A percentile compares a stretch with the other conserved stretches of the same genome.
Conservation (phyloP, 1,140 invertebrate species). For the Grapholita molesta region DNA sequence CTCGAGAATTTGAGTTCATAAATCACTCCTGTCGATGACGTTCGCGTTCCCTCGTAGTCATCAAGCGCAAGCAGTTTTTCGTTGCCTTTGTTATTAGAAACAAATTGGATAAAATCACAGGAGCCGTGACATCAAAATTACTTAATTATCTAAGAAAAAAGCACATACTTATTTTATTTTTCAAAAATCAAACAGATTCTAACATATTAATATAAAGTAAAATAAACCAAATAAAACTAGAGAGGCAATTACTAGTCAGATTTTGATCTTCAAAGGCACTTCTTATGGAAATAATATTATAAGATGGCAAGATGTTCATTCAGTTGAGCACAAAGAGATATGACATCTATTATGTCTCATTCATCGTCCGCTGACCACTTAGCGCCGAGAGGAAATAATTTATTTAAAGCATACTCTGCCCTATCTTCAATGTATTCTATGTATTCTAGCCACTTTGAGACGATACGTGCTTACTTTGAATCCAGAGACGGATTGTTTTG, state of each 20-base stretch:
- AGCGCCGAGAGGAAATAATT: slow-evolving; percentile 68
- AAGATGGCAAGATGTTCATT: slow-evolving; percentile 37
- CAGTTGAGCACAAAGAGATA: slow-evolving; percentile 54
- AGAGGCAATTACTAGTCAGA: slow-evolving; percentile 15
- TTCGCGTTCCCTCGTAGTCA: slow-evolving; percentile 23
- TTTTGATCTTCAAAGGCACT: slow-evolving; percentile 44
- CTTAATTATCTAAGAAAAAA: neutral
- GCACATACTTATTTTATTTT: too few relatives aligned
- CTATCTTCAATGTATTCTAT: slow-evolving; percentile 37
- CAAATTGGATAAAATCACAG: slow-evolving; percentile 9
- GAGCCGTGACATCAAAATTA: neutral
- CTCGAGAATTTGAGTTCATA: slow-evolving; percentile 57
- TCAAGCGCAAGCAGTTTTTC: neutral
- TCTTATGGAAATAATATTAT: slow-evolving; percentile 31
- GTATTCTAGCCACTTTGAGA: slow-evolving; percentile 3
- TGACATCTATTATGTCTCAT: slow-evolving; percentile 64
- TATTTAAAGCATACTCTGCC: slow-evolving; percentile 57
- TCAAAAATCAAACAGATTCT: neutral
- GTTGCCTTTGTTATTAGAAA: slow-evolving; percentile 13
- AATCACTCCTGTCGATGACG: slow-evolving; percentile 62
- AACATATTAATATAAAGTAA: neutral
- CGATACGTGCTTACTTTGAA: neutral
- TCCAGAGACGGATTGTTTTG: neutral
- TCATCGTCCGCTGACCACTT: slow-evolving; percentile 65
- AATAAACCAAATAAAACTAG: neutral